Conservation (phyloP, 2,888 invertebrate genomes). For the Noctua janthe region DNA sequence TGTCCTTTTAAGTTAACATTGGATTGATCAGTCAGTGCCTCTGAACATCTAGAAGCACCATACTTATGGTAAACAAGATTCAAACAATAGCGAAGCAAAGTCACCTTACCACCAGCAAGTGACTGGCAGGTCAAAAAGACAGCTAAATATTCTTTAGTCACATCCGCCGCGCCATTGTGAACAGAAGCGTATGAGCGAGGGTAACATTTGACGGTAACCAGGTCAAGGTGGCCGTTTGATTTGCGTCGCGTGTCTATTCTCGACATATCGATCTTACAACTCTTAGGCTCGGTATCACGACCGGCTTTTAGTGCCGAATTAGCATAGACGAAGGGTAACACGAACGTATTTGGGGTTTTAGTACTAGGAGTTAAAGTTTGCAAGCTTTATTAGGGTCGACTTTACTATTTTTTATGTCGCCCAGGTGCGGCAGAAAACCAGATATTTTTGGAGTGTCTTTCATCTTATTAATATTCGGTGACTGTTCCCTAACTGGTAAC, state of each 20-base stretch:
- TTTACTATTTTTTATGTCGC: conserved; percentile 16
- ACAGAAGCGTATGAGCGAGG: conserved; percentile 55
- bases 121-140: conserved; percentile 49
- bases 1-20: conserved; percentile 16
- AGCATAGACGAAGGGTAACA: conserved; percentile 47
- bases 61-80: conserved; percentile 33
- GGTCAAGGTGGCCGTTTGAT: conserved; percentile 76
- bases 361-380: conserved; percentile 44
- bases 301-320: conserved; percentile 59
- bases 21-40: conserved; percentile 14
- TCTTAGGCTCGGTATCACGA: conserved; percentile 56
- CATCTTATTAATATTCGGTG: not conserved
- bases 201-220: conserved; percentile 62
- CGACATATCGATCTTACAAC: conserved; percentile 69
- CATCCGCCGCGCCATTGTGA: conserved; percentile 59
- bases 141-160: conserved; percentile 26
- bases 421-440: conserved; percentile 21
- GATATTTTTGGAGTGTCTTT: not conserved
- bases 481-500: not conserved
- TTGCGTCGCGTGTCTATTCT: conserved; percentile 71
- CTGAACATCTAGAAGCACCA: conserved; percentile 1
- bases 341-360: conserved; percentile 49
- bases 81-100: conserved; percentile 40
- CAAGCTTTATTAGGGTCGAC: conserved; percentile 27
- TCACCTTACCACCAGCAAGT: conserved; percentile 41